A percentile compares a stretch with the other conserved stretches of the same genome.
phyloP scores from a whole-genome alignment of 2,113 vertebrate species.

The Balaenoptera acutorostrata region DNA sequence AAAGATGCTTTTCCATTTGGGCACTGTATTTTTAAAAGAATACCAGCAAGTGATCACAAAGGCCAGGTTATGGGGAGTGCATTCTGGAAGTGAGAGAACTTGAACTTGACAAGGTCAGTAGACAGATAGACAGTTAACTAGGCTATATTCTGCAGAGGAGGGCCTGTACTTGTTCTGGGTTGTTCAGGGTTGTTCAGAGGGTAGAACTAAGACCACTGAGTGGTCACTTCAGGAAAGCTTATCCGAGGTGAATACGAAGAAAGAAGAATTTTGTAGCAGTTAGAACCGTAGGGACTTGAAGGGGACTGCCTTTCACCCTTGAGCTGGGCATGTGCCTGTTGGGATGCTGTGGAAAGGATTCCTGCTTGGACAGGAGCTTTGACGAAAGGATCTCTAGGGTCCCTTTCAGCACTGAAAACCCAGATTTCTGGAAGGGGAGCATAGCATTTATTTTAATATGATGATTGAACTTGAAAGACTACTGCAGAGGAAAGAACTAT shows the following conservation, averaged over 20 bases:
- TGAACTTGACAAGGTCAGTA: background rate
- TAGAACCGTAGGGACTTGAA: background rate
- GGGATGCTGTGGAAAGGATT: constrained; percentile 12
- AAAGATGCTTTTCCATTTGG: background rate
- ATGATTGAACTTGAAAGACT: constrained; percentile 46
- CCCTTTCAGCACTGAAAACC: constrained; percentile 5
- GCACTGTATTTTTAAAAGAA: background rate
- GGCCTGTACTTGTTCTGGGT: background rate
- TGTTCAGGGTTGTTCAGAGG: background rate
- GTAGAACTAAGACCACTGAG: background rate
- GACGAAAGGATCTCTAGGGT: constrained; percentile 36
- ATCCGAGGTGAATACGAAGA: background rate
- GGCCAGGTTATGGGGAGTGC: background rate
- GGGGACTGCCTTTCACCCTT: background rate
- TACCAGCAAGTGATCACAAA: background rate
- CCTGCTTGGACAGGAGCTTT: constrained; percentile 12
- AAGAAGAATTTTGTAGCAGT: background rate
- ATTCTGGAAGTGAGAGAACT: background rate
- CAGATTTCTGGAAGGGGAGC: constrained; percentile 45
- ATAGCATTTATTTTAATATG: constrained; percentile 54
- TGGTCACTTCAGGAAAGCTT: background rate
- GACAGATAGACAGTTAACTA: too few species aligned
- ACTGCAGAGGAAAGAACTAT: background rate
- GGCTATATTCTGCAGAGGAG: background rate
- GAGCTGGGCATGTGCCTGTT: background rate